phyloP scores from a whole-genome alignment of 2,797 vertebrate genomes.

The Alcedo atthis region DNA sequence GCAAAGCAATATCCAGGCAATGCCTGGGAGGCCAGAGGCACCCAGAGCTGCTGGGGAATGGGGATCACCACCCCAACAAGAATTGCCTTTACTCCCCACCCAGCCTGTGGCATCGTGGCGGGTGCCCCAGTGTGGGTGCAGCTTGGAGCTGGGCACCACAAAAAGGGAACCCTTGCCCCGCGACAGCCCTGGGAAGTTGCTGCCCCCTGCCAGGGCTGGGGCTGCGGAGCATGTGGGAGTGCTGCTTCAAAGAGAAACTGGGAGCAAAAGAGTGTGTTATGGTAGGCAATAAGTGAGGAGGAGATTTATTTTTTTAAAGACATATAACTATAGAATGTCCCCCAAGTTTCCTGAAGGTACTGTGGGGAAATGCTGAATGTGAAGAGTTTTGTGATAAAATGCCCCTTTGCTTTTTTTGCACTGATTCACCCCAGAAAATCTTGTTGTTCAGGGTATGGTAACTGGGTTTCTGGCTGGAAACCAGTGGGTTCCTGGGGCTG shows the following conservation, averaged over 20 bases:
- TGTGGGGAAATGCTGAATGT: constrained; percentile 18
- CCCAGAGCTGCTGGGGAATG: background rate
- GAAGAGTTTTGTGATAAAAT: background rate
- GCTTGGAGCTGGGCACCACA: background rate
- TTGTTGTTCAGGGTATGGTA: background rate
- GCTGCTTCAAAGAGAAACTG: background rate
- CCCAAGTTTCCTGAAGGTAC: background rate
- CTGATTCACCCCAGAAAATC: constrained; percentile 38
- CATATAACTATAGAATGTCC: background rate
- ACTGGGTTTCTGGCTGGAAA: background rate
- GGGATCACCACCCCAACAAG: background rate
- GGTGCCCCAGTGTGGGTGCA: background rate
- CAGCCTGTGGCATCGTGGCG: rapidly evolving
- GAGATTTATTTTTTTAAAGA: constrained; percentile 69
- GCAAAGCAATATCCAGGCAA: background rate
- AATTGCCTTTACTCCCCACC: background rate
- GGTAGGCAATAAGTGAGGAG: constrained; percentile 54
- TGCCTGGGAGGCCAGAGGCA: background rate
- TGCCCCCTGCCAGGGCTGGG: rapidly evolving
- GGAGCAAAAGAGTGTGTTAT: constrained; percentile 16
- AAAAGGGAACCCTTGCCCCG: background rate
- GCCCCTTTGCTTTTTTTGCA: constrained; percentile 55
- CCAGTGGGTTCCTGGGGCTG: background rate
- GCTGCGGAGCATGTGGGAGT: background rate
- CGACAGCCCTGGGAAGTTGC: rapidly evolving